Base-by-base conservation (phyloP, 1,140 invertebrate genomes). In the Polypedilum vanderplanki region DNA sequence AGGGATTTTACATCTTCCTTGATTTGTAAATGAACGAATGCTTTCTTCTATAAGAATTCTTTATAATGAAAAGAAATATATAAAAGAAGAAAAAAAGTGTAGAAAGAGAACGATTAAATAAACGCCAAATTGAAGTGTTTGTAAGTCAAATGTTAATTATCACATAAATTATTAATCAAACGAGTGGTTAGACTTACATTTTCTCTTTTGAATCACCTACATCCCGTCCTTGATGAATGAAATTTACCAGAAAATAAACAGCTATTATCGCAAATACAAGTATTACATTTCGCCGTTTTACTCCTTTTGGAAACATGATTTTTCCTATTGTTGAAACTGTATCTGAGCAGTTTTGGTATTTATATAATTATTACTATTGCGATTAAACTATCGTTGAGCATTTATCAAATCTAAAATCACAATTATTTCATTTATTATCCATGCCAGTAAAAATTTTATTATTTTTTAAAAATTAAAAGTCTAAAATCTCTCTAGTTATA, bases 1-100 rank as follows among this genome's bases (percentile, higher is more conserved):
- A 0, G 91, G 90, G 77, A 88, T 85, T 73, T 86, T 87, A 78
- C 90, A 92, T 15, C 84, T 85, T 22, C 79, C 78, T 40, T 80
- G 80, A 78, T 82, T 83, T 67, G 80, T 79, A 75, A 78, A 64
- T 0, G 79, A 81, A 33, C 80, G 77, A 75, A 85, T 84, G 1
- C 80, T 80, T 73, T 83, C 80, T 76, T 83, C 81, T 24, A 83
- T 84, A 76, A 82, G 79, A 78, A 78, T 75, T 74, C 81, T 83
- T 3, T 33, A 33, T 33, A 33, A 33, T 33, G 24, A 33, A 70
- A 40, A 78, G 65, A n/a, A 74, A 57, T 7, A 5, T 70, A 57
- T 57, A 57, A 12, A 57, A 15, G 12, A 57, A 57, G 12, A n/a
- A n/a, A n/a, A n/a, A n/a, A n/a, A n/a, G 12, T 57, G n/a, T 57